Percentiles rank a stretch among this genome's conserved stretches.
These are phyloP conservation scores for Eolophus roseicapilla DNA, from an alignment of 2,113 vertebrate genomes.

Conservation along the genomic window DNA sequence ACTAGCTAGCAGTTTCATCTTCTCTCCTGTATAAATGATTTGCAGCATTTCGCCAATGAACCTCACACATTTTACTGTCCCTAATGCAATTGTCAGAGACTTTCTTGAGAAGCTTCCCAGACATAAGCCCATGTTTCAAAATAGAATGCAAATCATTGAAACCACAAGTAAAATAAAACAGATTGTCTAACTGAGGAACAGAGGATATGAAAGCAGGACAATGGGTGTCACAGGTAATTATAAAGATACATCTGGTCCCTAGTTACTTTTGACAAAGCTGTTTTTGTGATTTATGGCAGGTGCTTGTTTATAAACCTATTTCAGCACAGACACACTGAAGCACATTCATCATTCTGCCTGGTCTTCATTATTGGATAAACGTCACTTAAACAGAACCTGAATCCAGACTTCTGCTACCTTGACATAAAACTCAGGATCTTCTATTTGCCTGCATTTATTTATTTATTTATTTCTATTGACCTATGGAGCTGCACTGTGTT, in stretches of 20 bases:
- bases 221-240: conserved; percentile 76
- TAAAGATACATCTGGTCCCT: conserved; percentile 78
- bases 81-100: neutral
- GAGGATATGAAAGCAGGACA: conserved; percentile 69
- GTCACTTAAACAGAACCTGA: conserved; percentile 68
- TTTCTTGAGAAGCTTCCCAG: neutral
- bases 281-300: conserved; percentile 81
- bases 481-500: neutral
- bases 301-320: conserved; percentile 81
- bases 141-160: conserved; percentile 25
- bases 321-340: conserved; percentile 62
- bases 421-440: conserved; percentile 27
- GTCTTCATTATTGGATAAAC: conserved; percentile 76
- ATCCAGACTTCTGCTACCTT: conserved; percentile 49
- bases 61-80: neutral
- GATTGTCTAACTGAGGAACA: conserved; percentile 43
- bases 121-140: neutral
- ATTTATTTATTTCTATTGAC: conserved; percentile 47
- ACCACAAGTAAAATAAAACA: conserved; percentile 23
- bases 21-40: neutral
- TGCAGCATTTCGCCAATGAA: neutral
- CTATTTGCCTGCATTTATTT: conserved; percentile 41
- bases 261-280: conserved; percentile 78
- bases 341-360: conserved; percentile 79
- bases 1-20: neutral